These are phyloP conservation scores for Thecophora atra DNA, from an alignment of 2,888 invertebrate species.

Conservation along the genomic window DNA sequence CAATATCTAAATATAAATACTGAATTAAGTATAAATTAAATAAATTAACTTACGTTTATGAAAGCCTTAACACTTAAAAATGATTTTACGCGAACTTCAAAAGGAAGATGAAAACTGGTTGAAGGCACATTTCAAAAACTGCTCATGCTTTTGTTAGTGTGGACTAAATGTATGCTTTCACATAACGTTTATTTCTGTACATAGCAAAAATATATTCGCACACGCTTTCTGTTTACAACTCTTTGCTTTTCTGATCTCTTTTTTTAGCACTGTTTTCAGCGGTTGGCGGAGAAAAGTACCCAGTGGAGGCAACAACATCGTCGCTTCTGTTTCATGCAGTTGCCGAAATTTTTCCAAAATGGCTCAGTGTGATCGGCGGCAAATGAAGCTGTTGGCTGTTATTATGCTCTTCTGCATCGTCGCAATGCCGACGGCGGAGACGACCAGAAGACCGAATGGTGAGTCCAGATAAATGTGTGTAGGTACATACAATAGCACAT, in stretches of 20 bases:
- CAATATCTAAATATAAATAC: too few species aligned
- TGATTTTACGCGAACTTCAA: too few species aligned
- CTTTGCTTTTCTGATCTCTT: too few species aligned
- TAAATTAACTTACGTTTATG: background rate
- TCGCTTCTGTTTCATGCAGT: conserved; percentile 42
- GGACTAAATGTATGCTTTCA: too few species aligned
- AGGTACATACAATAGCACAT: background rate
- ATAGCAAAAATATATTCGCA: too few species aligned
- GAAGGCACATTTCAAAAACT: too few species aligned
- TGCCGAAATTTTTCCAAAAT: conserved; percentile 48
- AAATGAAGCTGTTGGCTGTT: conserved; percentile 53
- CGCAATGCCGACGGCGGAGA: conserved; percentile 47
- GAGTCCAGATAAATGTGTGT: conserved; percentile 43
- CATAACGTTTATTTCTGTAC: too few species aligned
- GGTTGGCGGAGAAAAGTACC: background rate
- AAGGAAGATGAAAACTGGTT: too few species aligned
- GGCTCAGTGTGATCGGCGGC: conserved; percentile 60
- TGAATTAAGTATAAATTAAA: too few species aligned
- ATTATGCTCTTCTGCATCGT: conserved; percentile 40
- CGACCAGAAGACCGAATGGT: conserved; percentile 53
- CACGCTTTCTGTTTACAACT: too few species aligned
- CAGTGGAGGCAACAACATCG: background rate
- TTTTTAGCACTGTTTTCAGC: too few species aligned
- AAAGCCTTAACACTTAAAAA: background rate
- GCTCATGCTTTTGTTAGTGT: too few species aligned